A percentile compares a stretch with the other conserved stretches of the same genome.
Evolutionary conservation across 2,113 vertebrate species (phyloP).

Genomic region (Lanius ludovicianus): DNA sequence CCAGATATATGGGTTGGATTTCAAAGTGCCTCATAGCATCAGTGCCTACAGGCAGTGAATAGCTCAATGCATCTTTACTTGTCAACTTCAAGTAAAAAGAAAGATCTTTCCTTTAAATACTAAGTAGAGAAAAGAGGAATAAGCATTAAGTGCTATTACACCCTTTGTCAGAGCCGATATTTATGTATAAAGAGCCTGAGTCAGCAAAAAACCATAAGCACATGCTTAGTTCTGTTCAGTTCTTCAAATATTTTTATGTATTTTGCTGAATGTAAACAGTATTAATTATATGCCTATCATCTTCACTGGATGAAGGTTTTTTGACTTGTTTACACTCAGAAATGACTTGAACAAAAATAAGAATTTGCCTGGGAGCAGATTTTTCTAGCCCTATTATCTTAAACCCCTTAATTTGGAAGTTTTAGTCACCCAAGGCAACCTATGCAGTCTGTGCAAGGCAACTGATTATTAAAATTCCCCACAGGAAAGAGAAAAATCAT

Average conservation of each 20-base stretch:
- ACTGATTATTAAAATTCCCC: not conserved
- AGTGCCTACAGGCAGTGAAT: not conserved
- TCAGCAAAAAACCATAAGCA: not conserved
- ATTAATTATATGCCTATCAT: not conserved
- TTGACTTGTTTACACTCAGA: not conserved
- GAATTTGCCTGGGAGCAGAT: not conserved
- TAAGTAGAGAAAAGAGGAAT: not conserved
- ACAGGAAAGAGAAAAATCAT: not conserved
- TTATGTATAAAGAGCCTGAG: not conserved
- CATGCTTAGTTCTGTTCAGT: not conserved
- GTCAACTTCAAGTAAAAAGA: not conserved
- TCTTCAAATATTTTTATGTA: not conserved
- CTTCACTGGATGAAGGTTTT: not conserved
- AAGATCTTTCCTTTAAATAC: not conserved
- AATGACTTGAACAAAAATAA: not conserved
- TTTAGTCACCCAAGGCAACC: not conserved
- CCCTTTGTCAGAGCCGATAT: not conserved
- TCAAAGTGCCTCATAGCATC: not conserved
- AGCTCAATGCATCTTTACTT: not conserved
- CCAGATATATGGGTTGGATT: not conserved
- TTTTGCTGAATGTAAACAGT: not conserved
- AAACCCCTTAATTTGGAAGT: not conserved
- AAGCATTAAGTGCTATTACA: not conserved
- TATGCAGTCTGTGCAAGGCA: not conserved
- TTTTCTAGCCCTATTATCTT: not conserved